phyloP scores from a whole-genome alignment of 1,140 invertebrate genomes.

The Cepaea nemoralis region DNA sequence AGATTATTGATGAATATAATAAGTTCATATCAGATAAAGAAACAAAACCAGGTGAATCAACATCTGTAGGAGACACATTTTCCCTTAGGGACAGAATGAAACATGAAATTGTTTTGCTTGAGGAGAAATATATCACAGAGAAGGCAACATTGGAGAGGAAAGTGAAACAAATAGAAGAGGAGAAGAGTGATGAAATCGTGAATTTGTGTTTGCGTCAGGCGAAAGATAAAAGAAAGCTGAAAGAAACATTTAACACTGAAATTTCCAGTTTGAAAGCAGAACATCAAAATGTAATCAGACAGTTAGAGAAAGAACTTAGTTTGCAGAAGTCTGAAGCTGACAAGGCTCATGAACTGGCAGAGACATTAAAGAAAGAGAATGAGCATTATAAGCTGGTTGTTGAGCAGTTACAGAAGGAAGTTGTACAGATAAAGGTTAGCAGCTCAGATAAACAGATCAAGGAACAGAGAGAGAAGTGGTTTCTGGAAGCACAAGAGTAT shows the following conservation, averaged over 20 bases:
- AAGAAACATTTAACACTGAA: background rate
- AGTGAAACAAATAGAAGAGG: background rate
- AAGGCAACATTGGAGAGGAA: background rate
- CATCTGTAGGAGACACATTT: background rate
- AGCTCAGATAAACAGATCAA: background rate
- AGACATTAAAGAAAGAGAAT: background rate
- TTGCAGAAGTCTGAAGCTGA: background rate
- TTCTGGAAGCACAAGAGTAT: constrained; percentile 3
- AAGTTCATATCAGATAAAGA: background rate
- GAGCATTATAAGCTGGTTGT: background rate
- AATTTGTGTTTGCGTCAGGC: background rate
- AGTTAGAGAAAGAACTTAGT: background rate
- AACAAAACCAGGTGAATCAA: background rate
- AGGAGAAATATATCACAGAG: background rate
- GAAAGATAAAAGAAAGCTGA: background rate
- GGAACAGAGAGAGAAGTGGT: background rate
- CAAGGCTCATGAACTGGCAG: background rate
- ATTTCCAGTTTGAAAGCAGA: background rate
- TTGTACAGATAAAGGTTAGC: background rate
- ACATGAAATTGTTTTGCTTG: background rate
- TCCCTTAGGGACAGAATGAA: background rate
- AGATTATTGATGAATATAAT: background rate
- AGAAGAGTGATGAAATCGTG: background rate
- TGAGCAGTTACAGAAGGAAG: constrained; percentile 16
- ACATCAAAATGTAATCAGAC: background rate